phyloP scores from a whole-genome alignment of 2,888 invertebrate genomes.

The Ornithoptera priamus region DNA sequence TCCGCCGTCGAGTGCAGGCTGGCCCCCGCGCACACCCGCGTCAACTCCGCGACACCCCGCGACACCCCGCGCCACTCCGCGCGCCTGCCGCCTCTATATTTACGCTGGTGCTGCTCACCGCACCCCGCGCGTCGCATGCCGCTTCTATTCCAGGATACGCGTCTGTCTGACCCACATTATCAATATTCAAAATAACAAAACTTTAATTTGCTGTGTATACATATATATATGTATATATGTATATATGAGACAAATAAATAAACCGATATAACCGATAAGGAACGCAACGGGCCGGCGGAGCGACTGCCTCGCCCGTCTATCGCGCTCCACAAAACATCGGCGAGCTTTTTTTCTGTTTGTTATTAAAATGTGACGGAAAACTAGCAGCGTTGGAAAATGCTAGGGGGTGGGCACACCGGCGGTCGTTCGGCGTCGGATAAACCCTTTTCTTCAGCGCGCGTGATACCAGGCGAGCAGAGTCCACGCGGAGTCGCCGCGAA shows the following conservation, averaged over 20 bases:
- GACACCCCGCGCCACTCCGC: no score
- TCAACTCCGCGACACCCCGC: no score
- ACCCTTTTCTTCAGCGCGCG: constrained; percentile 81
- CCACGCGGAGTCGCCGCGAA: constrained; percentile 56
- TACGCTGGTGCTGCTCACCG: constrained; percentile 45
- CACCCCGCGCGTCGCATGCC: constrained; percentile 51
- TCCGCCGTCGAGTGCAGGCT: no score
- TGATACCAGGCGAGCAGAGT: constrained; percentile 75
- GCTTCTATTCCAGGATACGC: constrained; percentile 56
- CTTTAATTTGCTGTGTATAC: constrained; percentile 6
- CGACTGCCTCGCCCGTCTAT: not conserved
- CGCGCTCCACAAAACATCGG: not conserved
- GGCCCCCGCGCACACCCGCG: no score
- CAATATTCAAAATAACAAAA: constrained; percentile 46
- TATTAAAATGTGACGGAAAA: constrained; percentile 54
- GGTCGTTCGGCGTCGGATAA: constrained; percentile 76
- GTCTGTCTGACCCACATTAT: constrained; percentile 65
- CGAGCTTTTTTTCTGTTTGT: constrained; percentile 26
- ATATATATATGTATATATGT: no score
- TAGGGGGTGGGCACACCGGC: constrained; percentile 56
- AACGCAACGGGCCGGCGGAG: not conserved
- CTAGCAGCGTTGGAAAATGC: constrained; percentile 69
- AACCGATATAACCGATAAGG: constrained; percentile 17
- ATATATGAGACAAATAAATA: constrained; percentile 27
- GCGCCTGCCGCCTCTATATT: not conserved